Conservation (phyloP, 37 sponge, comb jelly and placozoan species). For the Lycopodina hypogea region DNA sequence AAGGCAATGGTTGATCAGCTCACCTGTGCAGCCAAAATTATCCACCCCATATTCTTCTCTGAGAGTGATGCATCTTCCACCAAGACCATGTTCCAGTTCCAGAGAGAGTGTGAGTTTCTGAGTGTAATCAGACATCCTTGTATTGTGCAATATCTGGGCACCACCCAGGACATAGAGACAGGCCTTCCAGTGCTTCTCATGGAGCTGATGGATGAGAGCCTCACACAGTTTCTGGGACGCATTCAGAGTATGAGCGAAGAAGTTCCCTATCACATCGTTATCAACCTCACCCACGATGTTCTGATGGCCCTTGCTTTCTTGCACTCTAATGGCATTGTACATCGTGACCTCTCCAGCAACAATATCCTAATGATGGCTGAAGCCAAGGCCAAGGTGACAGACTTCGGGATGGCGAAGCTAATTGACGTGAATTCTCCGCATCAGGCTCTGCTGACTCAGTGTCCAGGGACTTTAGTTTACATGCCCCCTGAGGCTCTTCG, state of each 20-base stretch:
- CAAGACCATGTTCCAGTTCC: slow-evolving; percentile 7
- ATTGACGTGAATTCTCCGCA: background rate
- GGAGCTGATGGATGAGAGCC: slow-evolving; percentile 46
- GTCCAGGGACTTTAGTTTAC: slow-evolving; percentile 46
- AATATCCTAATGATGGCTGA: slow-evolving; percentile 32
- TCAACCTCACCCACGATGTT: slow-evolving; percentile 41
- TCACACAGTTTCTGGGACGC: slow-evolving; percentile 24
- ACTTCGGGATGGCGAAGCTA: slow-evolving; percentile 44
- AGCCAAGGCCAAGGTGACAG: slow-evolving; percentile 37
- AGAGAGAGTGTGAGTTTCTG: slow-evolving; percentile 38
- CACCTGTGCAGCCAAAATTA: slow-evolving; percentile 24
- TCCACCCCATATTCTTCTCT: slow-evolving; percentile 5
- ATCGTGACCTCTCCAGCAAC: slow-evolving; percentile 56
- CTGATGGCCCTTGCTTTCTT: slow-evolving; percentile 42
- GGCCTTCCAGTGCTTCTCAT: slow-evolving; percentile 41
- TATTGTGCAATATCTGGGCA: slow-evolving; percentile 41
- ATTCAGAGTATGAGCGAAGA: too few species aligned
- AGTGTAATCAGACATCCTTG: slow-evolving; percentile 31
- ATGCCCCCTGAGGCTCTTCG: slow-evolving; percentile 52
- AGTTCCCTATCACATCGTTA: slow-evolving; percentile 21
- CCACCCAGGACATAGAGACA: slow-evolving; percentile 5
- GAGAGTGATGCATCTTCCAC: background rate
- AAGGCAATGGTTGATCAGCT: slow-evolving; percentile 17
- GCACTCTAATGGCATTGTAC: slow-evolving; percentile 41
- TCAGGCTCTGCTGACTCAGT: slow-evolving; percentile 21